These are phyloP conservation scores for Hippolais icterina DNA, from an alignment of 2,113 vertebrate species.

Conservation along the genomic window DNA sequence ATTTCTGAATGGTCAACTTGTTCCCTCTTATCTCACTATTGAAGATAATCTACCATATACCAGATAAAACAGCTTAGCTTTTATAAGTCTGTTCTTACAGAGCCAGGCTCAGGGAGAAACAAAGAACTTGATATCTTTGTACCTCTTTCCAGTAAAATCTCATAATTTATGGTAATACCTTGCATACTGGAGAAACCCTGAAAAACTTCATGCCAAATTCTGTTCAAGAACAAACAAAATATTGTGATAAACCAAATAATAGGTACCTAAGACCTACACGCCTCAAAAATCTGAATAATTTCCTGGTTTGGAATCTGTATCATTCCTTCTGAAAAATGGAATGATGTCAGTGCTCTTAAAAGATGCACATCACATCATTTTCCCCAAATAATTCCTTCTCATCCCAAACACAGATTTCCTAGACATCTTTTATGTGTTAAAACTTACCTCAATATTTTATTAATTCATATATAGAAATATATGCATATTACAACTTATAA, in stretches of 20 bases:
- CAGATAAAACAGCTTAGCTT: slow-evolving; percentile 36
- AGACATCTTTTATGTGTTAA: background rate
- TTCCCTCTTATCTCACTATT: background rate
- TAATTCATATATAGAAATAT: background rate
- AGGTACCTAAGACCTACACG: background rate
- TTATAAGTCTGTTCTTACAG: background rate
- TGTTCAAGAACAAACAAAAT: background rate
- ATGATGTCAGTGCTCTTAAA: background rate
- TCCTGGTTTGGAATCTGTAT: background rate
- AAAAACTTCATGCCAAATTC: background rate
- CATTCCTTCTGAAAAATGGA: background rate
- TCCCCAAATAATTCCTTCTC: background rate
- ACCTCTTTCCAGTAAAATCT: background rate
- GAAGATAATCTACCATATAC: slow-evolving; percentile 52
- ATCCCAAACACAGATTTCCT: background rate
- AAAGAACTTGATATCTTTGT: background rate
- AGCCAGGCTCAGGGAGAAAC: background rate
- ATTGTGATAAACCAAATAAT: background rate
- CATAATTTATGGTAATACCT: background rate
- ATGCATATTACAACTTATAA: background rate
- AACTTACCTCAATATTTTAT: background rate
- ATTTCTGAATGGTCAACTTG: background rate
- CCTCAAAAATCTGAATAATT: background rate
- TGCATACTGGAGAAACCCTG: background rate
- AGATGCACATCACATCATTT: background rate